phyloP scores from a whole-genome alignment of 2,113 vertebrate genomes.

The Australoheros scitulus region DNA sequence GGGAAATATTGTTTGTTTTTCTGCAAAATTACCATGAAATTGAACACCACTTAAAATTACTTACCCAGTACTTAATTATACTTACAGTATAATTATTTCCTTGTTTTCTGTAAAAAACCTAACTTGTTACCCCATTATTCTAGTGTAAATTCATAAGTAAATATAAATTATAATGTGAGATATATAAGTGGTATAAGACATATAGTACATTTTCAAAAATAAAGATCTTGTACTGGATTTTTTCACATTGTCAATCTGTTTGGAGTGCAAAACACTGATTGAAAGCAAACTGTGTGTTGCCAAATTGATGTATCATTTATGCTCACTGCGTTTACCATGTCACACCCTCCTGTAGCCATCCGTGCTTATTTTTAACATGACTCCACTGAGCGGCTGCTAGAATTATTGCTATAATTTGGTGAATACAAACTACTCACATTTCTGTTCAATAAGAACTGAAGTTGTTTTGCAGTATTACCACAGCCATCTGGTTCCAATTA shows the following conservation, averaged over 20 bases:
- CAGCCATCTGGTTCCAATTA: background rate
- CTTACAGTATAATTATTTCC: too few species aligned
- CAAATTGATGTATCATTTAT: background rate
- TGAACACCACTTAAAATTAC: too few species aligned
- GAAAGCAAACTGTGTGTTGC: background rate
- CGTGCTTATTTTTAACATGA: background rate
- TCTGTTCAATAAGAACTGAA: conserved; percentile 10
- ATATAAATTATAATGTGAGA: too few species aligned
- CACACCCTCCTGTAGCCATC: background rate
- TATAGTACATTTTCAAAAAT: background rate
- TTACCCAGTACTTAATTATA: too few species aligned
- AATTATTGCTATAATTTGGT: background rate
- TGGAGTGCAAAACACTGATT: background rate
- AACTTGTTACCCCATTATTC: too few species aligned
- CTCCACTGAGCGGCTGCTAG: background rate
- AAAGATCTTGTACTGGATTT: background rate
- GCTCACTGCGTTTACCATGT: background rate
- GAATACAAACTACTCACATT: background rate
- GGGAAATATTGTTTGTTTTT: too few species aligned
- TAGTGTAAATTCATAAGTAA: too few species aligned
- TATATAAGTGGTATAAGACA: background rate
- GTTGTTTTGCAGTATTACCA: conserved; percentile 11
- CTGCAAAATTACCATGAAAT: too few species aligned
- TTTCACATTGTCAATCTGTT: background rate
- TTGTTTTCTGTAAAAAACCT: too few species aligned